These are phyloP conservation scores for Acanthochromis polyacanthus DNA, from an alignment of 2,113 vertebrate species.

Conservation along the genomic window DNA sequence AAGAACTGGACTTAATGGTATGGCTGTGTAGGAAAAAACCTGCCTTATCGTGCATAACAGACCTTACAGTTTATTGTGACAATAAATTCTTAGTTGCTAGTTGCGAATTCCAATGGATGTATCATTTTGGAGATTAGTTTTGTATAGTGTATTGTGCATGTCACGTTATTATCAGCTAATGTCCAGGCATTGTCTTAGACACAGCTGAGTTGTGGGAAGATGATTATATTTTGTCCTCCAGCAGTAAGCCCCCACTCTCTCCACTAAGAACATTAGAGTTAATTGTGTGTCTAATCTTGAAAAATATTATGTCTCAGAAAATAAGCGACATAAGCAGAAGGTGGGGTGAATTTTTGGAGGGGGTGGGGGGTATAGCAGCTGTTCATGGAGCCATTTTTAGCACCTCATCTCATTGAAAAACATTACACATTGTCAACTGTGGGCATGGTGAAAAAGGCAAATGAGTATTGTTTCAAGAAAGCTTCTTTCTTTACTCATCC, in stretches of 20 bases:
- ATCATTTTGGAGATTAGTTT: slow-evolving; percentile 41
- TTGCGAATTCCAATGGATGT: slow-evolving; percentile 10
- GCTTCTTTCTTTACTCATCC: slow-evolving; percentile 39
- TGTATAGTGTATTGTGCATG: slow-evolving; percentile 39
- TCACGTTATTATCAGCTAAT: slow-evolving; percentile 52
- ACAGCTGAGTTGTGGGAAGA: slow-evolving; percentile 48
- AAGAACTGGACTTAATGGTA: background rate
- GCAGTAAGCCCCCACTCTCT: slow-evolving; percentile 46
- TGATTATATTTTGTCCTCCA: slow-evolving; percentile 65
- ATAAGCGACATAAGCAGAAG: slow-evolving; percentile 55
- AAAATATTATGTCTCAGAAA: slow-evolving; percentile 71
- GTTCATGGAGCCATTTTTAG: slow-evolving; percentile 78
- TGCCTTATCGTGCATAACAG: slow-evolving; percentile 23
- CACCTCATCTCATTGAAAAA: slow-evolving; percentile 77
- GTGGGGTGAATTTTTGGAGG: slow-evolving; percentile 45
- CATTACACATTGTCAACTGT: slow-evolving; percentile 67
- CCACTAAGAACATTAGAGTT: slow-evolving; percentile 65
- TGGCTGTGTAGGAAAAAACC: background rate
- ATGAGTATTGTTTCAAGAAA: slow-evolving; percentile 41
- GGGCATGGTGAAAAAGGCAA: slow-evolving; percentile 47
- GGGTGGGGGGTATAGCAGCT: slow-evolving; percentile 66
- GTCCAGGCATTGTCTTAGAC: slow-evolving; percentile 55
- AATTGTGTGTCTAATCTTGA: slow-evolving; percentile 78
- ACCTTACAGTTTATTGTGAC: slow-evolving; percentile 21
- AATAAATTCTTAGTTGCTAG: slow-evolving; percentile 18